phyloP scores from a whole-genome alignment of 2,113 vertebrate genomes.

The Megaceryle maxima region DNA sequence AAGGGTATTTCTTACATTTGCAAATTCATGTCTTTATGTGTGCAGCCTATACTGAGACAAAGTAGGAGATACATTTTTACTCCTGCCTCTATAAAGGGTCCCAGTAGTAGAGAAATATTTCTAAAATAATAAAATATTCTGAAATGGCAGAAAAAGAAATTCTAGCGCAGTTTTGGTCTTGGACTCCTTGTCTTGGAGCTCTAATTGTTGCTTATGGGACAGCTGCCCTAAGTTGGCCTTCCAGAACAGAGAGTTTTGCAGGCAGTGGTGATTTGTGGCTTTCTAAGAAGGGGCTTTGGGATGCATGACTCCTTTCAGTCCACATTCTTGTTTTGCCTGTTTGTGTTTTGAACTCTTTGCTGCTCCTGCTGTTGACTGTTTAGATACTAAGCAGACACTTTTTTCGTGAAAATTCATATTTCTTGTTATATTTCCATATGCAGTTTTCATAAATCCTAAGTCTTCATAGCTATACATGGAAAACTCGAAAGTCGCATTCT shows the following conservation, averaged over 20 bases:
- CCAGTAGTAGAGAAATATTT: background rate
- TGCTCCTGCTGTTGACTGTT: background rate
- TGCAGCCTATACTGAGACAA: background rate
- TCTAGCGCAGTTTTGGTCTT: background rate
- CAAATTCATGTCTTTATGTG: background rate
- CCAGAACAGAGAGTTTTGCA: rapidly evolving
- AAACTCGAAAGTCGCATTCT: background rate
- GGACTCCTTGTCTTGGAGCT: background rate
- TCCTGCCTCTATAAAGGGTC: background rate
- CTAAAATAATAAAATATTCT: background rate
- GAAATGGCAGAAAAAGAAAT: background rate
- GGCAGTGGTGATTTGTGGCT: background rate
- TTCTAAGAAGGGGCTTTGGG: background rate
- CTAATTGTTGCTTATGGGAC: background rate
- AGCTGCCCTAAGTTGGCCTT: background rate
- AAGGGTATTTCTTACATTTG: background rate
- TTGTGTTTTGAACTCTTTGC: background rate
- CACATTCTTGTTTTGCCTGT: background rate
- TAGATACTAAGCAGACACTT: background rate
- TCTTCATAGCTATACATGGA: background rate
- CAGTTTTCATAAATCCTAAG: background rate
- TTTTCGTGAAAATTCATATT: background rate
- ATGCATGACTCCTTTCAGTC: background rate
- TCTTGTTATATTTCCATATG: background rate
- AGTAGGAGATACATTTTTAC: background rate